These are phyloP conservation scores for Edolisoma coerulescens DNA, from an alignment of 2,113 vertebrate genomes.

Conservation along the genomic window DNA sequence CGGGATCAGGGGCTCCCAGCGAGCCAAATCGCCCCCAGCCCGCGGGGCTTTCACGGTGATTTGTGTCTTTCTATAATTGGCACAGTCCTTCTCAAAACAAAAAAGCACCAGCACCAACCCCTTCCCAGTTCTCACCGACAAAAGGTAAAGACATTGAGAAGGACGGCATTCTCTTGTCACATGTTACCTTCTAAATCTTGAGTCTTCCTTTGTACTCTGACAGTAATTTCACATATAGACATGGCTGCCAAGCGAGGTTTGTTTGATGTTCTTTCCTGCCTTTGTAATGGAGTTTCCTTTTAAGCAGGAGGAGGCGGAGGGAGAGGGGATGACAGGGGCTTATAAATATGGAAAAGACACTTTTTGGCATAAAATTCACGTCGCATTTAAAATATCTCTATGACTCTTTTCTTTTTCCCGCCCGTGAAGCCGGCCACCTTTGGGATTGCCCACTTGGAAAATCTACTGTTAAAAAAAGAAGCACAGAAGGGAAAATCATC, in stretches of 20 bases:
- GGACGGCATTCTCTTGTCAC: conserved; percentile 20
- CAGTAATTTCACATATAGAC: conserved; percentile 60
- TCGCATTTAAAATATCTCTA: conserved; percentile 1
- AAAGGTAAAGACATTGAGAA: conserved; percentile 50
- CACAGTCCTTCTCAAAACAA: neutral
- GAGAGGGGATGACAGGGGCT: conserved; percentile 56
- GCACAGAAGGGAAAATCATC: neutral
- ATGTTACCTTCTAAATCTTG: conserved; percentile 57
- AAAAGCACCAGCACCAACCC: neutral
- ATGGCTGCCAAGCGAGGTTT: conserved; percentile 65
- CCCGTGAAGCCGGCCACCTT: neutral
- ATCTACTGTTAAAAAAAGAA: conserved; percentile 8
- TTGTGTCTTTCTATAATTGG: conserved; percentile 26
- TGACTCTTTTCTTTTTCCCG: neutral
- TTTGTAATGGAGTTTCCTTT: conserved; percentile 79
- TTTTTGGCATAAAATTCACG: conserved; percentile 42
- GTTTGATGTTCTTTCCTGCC: conserved; percentile 83
- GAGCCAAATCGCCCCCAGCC: neutral
- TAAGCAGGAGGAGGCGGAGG: conserved; percentile 49
- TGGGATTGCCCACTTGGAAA: conserved; percentile 46
- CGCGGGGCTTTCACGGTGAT: accelerated
- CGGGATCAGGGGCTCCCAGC: neutral
- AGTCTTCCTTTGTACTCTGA: conserved; percentile 78
- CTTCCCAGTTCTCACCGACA: conserved; percentile 27
- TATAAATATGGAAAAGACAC: conserved; percentile 68